Conservation (phyloP, 2,113 vertebrate genomes). For the Speoplatyrhinus poulsoni region DNA sequence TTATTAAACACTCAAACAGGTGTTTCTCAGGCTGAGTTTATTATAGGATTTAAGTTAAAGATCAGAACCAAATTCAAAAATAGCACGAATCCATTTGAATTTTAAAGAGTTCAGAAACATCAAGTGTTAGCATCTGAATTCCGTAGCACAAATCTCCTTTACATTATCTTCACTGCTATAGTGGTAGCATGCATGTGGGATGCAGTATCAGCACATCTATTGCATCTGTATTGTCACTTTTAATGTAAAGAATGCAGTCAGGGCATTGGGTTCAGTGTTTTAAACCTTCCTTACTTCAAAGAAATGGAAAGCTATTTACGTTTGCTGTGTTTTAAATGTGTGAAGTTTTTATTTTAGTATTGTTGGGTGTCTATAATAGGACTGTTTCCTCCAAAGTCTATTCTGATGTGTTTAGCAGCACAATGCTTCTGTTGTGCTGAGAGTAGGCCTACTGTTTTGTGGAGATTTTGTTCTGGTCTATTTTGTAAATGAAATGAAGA, state of each 20-base stretch:
- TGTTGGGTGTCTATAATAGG: constrained; percentile 20
- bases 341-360: background rate
- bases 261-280: background rate
- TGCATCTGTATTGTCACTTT: background rate
- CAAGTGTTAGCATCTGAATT: no score
- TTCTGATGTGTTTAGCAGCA: constrained; percentile 15
- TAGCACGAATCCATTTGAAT: no score
- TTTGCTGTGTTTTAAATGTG: background rate
- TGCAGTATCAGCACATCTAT: background rate
- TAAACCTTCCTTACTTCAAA: background rate
- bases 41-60: no score
- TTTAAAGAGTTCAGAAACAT: no score
- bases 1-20: no score
- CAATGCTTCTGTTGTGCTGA: constrained; percentile 12
- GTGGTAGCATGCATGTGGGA: constrained; percentile 1
- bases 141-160: background rate
- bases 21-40: no score
- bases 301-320: no score
- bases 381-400: constrained; percentile 22
- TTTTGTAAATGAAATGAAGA: constrained; percentile 67
- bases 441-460: constrained; percentile 20
- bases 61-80: no score
- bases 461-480: constrained; percentile 45
- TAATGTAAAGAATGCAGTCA: constrained; percentile 5
- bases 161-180: constrained; percentile 6